Evolutionary conservation across 2,113 vertebrate species (phyloP).

Genomic region (Eublepharis macularius): DNA sequence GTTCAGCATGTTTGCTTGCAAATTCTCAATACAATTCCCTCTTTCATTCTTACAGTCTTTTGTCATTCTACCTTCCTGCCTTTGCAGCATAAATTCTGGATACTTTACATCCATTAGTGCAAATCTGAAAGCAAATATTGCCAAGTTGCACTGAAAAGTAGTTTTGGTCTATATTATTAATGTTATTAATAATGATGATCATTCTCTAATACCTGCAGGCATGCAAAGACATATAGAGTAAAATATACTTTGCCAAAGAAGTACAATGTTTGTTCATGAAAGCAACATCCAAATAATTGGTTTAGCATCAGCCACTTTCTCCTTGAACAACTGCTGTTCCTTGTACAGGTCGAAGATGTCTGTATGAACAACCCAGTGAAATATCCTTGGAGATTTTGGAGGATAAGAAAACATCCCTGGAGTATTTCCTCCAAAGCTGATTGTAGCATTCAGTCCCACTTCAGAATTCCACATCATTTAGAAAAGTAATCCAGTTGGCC

Average conservation of each 20-base stretch:
- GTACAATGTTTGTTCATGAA: not conserved
- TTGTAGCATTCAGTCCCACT: constrained; percentile 32
- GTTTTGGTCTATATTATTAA: not conserved
- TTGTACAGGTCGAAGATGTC: not conserved
- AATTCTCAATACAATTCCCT: not conserved
- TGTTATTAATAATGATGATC: not conserved
- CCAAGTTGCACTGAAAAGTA: not conserved
- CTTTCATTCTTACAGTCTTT: not conserved
- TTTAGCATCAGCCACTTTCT: constrained; percentile 14
- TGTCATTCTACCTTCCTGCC: not conserved
- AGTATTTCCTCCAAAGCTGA: constrained; percentile 33
- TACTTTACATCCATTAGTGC: not conserved
- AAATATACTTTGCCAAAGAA: not conserved
- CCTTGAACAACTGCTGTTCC: constrained; percentile 2
- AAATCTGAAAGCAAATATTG: not conserved
- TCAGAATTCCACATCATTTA: constrained; percentile 40
- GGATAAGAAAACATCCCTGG: constrained; percentile 23
- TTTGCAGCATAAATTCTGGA: not conserved
- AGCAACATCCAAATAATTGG: not conserved
- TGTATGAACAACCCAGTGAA: not conserved
- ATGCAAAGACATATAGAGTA: not conserved
- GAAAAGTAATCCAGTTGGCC: constrained; percentile 46
- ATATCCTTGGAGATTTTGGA: not conserved
- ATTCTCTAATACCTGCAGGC: not conserved
- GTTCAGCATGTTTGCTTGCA: not conserved